These are phyloP conservation scores for Spodoptera exigua DNA, from an alignment of 2,888 invertebrate species.

Conservation along the genomic window DNA sequence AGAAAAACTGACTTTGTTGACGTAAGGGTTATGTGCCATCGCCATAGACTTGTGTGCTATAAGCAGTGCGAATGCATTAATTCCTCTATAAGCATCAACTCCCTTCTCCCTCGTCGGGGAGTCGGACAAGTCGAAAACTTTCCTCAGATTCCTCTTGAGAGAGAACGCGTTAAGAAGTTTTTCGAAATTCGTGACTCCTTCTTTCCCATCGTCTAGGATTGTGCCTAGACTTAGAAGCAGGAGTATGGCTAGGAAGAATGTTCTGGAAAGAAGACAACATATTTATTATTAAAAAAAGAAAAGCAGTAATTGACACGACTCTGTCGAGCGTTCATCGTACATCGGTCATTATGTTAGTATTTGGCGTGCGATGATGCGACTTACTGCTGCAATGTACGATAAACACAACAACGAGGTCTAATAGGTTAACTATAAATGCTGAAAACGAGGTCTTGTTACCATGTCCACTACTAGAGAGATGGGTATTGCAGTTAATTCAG, in stretches of 20 bases:
- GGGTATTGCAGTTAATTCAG: no score
- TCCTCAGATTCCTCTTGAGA: constrained; percentile 82
- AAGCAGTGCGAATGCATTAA: constrained; percentile 88
- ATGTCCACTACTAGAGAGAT: no score
- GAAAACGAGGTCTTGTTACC: no score
- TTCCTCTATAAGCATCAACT: constrained; percentile 87
- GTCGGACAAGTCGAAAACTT: constrained; percentile 81
- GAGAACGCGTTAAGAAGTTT: constrained; percentile 87
- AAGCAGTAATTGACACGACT: no score
- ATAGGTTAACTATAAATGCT: no score
- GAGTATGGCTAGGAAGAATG: constrained; percentile 81
- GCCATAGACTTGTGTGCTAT: constrained; percentile 90
- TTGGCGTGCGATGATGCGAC: no score
- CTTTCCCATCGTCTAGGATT: constrained; percentile 80
- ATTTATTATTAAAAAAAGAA: neutral
- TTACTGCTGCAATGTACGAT: no score
- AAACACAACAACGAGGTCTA: no score
- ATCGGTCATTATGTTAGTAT: no score
- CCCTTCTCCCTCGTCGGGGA: constrained; percentile 81
- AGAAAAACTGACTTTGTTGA: constrained; percentile 88
- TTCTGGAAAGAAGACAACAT: constrained; percentile 68
- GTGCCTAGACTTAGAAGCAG: constrained; percentile 81
- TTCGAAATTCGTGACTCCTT: constrained; percentile 83
- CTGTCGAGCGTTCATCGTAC: no score
- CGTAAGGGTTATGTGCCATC: constrained; percentile 88